These are phyloP conservation scores for Drosophila atripex DNA, from an alignment of 2,888 invertebrate genomes.

Conservation along the genomic window DNA sequence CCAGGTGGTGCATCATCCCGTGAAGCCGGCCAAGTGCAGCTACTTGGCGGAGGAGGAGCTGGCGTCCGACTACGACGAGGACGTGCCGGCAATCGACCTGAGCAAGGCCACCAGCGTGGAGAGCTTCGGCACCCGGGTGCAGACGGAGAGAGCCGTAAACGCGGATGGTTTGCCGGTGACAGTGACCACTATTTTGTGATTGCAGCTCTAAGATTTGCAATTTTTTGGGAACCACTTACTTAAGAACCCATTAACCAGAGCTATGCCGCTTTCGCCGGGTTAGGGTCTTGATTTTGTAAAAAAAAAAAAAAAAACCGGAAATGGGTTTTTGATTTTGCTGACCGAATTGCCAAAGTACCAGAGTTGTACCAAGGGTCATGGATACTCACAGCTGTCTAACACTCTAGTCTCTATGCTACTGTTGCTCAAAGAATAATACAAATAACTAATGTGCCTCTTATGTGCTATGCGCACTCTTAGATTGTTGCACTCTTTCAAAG, in stretches of 20 bases:
- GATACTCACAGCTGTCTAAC: constrained; percentile 40
- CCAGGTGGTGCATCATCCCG: constrained; percentile 15
- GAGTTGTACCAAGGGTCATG: constrained; percentile 11
- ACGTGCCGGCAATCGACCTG: constrained; percentile 78
- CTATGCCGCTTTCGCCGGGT: background rate
- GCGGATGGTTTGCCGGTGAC: constrained; percentile 82
- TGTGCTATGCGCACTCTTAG: constrained; percentile 42
- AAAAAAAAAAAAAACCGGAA: background rate
- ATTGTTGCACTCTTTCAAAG: constrained; percentile 57
- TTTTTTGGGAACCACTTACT: background rate
- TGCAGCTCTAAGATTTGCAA: constrained; percentile 38
- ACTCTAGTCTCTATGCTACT: constrained; percentile 37
- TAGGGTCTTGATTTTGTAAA: constrained; percentile 18
- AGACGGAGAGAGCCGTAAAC: constrained; percentile 80
- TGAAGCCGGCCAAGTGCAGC: constrained; percentile 50
- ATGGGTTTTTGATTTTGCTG: constrained; percentile 23
- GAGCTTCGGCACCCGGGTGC: constrained; percentile 78
- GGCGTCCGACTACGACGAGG: constrained; percentile 78
- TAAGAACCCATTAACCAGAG: background rate
- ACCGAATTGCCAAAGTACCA: constrained; percentile 35
- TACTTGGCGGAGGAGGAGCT: constrained; percentile 73
- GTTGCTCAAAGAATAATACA: constrained; percentile 51
- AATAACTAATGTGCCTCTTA: constrained; percentile 65
- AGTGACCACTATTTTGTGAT: constrained; percentile 84
- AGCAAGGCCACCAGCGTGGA: constrained; percentile 76